These are phyloP conservation scores for Aphelinus certus DNA, from an alignment of 1,140 invertebrate species.

Conservation along the genomic window DNA sequence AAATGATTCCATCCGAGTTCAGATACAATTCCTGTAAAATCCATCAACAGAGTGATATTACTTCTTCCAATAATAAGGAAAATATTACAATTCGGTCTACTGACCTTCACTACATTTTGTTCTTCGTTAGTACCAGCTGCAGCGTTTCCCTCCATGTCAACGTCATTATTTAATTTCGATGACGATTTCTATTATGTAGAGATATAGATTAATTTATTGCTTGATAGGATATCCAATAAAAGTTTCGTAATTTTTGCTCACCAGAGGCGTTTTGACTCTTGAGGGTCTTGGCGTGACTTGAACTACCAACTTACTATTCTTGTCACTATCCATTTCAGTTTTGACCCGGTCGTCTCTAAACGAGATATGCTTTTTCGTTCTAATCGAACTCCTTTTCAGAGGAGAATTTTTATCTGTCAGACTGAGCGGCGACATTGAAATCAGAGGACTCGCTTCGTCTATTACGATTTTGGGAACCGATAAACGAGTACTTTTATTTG, in stretches of 20 bases:
- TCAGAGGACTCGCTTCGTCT: not conserved
- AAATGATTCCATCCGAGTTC: constrained; percentile 21
- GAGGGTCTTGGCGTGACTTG: constrained; percentile 5
- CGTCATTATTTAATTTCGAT: no score
- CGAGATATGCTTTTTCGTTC: constrained; percentile 32
- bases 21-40: constrained; percentile 18
- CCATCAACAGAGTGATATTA: no score
- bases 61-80: no score
- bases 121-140: no score
- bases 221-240: not conserved
- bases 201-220: not conserved
- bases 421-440: constrained; percentile 15
- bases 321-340: not conserved
- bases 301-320: constrained; percentile 9
- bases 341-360: constrained; percentile 10
- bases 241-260: not conserved
- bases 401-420: constrained; percentile 10
- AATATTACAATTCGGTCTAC: no score
- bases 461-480: not conserved
- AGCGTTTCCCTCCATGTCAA: no score
- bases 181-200: not conserved
- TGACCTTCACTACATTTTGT: no score
- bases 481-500: not conserved
- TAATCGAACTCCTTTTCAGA: not conserved
- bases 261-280: constrained; percentile 1